A percentile compares a stretch with the other conserved stretches of the same genome.
phyloP scores from a whole-genome alignment of 2,888 invertebrate species.

The Blastobasis lacticolella region DNA sequence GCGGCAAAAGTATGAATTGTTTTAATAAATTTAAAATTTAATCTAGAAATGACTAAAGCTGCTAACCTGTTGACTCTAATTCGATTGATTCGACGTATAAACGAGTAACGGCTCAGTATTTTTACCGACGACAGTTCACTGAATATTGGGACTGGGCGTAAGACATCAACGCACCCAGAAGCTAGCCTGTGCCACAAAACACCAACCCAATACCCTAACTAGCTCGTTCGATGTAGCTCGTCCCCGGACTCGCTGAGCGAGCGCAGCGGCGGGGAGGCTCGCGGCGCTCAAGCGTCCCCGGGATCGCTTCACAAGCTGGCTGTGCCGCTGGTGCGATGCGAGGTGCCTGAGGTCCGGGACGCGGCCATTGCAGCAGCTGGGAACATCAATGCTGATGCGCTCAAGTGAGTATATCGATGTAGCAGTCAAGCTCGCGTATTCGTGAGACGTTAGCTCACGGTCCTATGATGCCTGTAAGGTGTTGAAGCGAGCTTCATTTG shows the following conservation, averaged over 20 bases:
- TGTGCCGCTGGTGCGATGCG: constrained; percentile 93
- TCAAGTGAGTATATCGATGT: constrained; percentile 82
- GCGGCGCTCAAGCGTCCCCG: constrained; percentile 84
- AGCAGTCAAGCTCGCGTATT: background rate
- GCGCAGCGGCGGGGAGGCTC: constrained; percentile 84
- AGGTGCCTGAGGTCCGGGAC: constrained; percentile 94
- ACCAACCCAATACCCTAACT: too few relatives aligned
- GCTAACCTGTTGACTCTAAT: too few relatives aligned
- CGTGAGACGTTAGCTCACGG: too few relatives aligned
- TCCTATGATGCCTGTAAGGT: too few relatives aligned
- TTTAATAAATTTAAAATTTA: too few relatives aligned
- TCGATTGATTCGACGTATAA: too few relatives aligned
- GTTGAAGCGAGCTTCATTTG: too few relatives aligned
- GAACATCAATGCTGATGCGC: constrained; percentile 93
- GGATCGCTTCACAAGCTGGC: constrained; percentile 93
- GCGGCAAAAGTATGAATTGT: too few relatives aligned
- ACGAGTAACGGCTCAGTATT: too few relatives aligned
- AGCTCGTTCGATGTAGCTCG: constrained; percentile 73
- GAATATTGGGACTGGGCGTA: too few relatives aligned
- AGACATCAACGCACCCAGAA: background rate
- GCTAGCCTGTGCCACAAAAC: constrained; percentile 24
- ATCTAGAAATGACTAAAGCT: too few relatives aligned
- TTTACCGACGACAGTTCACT: too few relatives aligned
- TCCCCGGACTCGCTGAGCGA: constrained; percentile 93
- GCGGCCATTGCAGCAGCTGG: constrained; percentile 95